Base-by-base conservation (phyloP, 2,113 vertebrate species). In the Saccopteryx leptura region DNA sequence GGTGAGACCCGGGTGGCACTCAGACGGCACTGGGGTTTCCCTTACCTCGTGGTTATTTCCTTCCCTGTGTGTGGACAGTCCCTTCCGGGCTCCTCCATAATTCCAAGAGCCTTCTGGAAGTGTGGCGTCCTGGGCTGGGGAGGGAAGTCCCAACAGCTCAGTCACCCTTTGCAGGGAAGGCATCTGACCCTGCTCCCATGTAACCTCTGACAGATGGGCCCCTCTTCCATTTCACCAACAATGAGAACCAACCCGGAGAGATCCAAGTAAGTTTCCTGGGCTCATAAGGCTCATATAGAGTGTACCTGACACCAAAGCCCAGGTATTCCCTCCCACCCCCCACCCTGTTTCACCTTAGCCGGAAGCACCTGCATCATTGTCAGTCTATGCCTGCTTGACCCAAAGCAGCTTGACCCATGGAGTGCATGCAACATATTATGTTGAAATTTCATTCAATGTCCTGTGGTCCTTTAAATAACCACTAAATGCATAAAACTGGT, bases 111-210 rank as follows among this genome's bases (percentile, higher is more conserved):
- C 14, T 15, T 7, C 23, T 7, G 0, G 5, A 52, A 21, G 39
- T 5, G 31, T 2, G 0, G 2, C 0, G 7, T n/a, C 24, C 2
- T 0, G 1, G n/a, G 4, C 0, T 4, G 14, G 0, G 14, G 10
- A 21, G 12, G 19, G n/a, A n/a, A 56, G 24, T n/a, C 75, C 46
- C 46, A 0, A 2, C 12, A 33, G 7, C 91, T 9, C 0, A 0
- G 63, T 26, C 9, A 2, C 23, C 11, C 3, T 4, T 3, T 23
- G 6, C 15, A 4, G 11, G 18, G 28, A 26, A 31, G 23, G 9
- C 2, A 9, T 24, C 48, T 72, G 50, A 33, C 7, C 9, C 2
- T 24, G 26, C 5, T 12, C 12, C 61, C 23, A 15, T 8, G 19
- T 46, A 6, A 2, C 9, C 31, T 3, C 9, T 6, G 1, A 4